Base-by-base conservation (phyloP, 2,113 vertebrate species). In the Thunnus thynnus region DNA sequence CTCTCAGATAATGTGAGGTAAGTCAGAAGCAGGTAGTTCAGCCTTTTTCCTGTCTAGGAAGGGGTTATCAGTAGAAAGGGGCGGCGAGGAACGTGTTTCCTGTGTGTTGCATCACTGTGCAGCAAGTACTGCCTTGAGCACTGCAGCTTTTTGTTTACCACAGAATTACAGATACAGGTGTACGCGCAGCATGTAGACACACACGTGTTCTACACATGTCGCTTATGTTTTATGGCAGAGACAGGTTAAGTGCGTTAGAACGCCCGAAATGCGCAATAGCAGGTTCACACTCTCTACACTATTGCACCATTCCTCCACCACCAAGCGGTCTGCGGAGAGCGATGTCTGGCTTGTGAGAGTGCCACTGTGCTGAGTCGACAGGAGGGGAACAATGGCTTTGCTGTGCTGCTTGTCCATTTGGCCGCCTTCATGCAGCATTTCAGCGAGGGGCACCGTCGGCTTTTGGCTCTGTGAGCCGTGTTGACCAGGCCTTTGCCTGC, bases 371-470 rank as follows among this genome's bases (percentile, higher is more conserved):
- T 89, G 89, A 89, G 81, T 91, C 58, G 87, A 78, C 91, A 86
- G 81, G 50, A 78, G 75, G 74, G 66, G 64, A 91, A 94, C 94
- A 92, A 92, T 93, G 79, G 71, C 83, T 51, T 63, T n/a, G 81
- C 90, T 93, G 92, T 93, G 80, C 84, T 76, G 78, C 74, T 72
- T 65, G 75, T 87, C 84, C 71, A 67, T 85, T 92, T 82, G 80
- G 82, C 85, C 41, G 78, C 85, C 85, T 88, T 84, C 86, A 12
- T 66, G 81, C 80, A 62, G 88, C 27, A 51, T 92, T 91, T 90
- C 76, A 83, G 57, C n/a, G 22, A 86, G 82, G 66, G 76, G 80
- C 87, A 57, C 82, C 80, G 69, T 32, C 72, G 46, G 90, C 82
- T 84, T 88, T 81, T 90, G 87, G 90, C 71, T 84, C 76, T 0